Percentiles rank a stretch among this genome's conserved stretches.
phyloP scores from a whole-genome alignment of 2,113 vertebrate genomes.

The Siniperca chuatsi region DNA sequence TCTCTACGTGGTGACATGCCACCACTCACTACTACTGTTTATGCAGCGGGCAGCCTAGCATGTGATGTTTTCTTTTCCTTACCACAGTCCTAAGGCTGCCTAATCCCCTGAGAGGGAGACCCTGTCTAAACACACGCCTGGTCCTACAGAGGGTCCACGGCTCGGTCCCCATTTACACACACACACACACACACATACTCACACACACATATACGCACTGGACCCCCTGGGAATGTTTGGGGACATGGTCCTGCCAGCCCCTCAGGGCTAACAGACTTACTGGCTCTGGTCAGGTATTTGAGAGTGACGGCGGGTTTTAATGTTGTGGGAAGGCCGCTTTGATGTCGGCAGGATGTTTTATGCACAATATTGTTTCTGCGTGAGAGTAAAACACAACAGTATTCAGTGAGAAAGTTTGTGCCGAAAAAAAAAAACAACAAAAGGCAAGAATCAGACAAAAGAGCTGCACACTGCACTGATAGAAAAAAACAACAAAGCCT shows the following conservation, averaged over 20 bases:
- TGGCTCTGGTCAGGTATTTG: conserved; percentile 77
- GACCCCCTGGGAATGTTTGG: conserved; percentile 79
- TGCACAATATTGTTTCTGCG: conserved; percentile 28
- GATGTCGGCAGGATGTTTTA: conserved; percentile 38
- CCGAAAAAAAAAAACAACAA: neutral
- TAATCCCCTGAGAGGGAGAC: conserved; percentile 81
- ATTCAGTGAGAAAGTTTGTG: neutral
- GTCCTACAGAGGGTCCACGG: conserved; percentile 61
- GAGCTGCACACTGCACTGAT: too few species aligned
- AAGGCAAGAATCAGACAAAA: neutral
- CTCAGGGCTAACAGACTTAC: conserved; percentile 70
- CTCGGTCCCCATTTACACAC: conserved; percentile 46
- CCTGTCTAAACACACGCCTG: conserved; percentile 78
- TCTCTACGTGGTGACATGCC: conserved; percentile 49
- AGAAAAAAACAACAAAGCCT: neutral
- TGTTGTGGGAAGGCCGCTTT: conserved; percentile 55
- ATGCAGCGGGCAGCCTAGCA: conserved; percentile 69
- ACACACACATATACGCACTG: conserved; percentile 47
- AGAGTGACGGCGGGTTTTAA: conserved; percentile 47
- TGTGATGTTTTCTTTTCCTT: conserved; percentile 83
- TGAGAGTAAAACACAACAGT: conserved; percentile 8
- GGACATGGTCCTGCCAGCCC: conserved; percentile 65
- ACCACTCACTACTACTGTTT: conserved; percentile 77
- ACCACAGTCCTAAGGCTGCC: conserved; percentile 71
- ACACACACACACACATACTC: conserved; percentile 29